phyloP scores from a whole-genome alignment of 2,888 invertebrate species.

The Tipula lateralis region DNA sequence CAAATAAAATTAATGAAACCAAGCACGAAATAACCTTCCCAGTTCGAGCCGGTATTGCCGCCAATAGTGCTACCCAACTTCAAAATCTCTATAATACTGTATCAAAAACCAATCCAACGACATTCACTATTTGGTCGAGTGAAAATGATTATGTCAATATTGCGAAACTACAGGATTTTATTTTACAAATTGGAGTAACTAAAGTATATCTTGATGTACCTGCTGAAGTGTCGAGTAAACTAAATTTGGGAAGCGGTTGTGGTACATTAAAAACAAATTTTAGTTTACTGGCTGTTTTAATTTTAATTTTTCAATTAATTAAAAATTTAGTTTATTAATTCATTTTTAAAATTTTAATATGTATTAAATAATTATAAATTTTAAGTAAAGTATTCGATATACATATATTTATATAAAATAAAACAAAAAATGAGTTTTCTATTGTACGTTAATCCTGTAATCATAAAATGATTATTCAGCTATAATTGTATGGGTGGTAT shows the following conservation, averaged over 20 bases:
- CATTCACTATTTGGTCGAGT: conserved; percentile 77
- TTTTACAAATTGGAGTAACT: conserved; percentile 61
- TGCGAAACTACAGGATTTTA: conserved; percentile 59
- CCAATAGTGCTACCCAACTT: conserved; percentile 59
- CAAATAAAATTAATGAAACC: conserved; percentile 44
- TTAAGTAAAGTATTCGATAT: not conserved
- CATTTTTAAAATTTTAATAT: not conserved
- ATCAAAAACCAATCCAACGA: conserved; percentile 46
- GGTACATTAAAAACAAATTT: conserved; percentile 31
- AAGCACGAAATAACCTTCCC: conserved; percentile 76
- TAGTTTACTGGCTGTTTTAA: not conserved
- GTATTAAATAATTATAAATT: not conserved
- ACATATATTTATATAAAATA: not conserved
- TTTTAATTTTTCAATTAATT: not conserved
- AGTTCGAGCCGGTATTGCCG: conserved; percentile 65
- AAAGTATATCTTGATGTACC: conserved; percentile 77
- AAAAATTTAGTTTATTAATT: not conserved
- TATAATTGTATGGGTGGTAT: too few relatives aligned
- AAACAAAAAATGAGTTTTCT: not conserved
- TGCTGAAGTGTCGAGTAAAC: conserved; percentile 52
- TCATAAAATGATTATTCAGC: too few relatives aligned
- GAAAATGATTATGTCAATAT: conserved; percentile 64
- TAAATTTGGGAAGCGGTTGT: conserved; percentile 48
- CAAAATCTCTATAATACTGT: conserved; percentile 54
- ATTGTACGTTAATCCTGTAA: not conserved